These are phyloP conservation scores for Sakesphorus luctuosus DNA, from an alignment of 2,113 vertebrate species.

Conservation along the genomic window DNA sequence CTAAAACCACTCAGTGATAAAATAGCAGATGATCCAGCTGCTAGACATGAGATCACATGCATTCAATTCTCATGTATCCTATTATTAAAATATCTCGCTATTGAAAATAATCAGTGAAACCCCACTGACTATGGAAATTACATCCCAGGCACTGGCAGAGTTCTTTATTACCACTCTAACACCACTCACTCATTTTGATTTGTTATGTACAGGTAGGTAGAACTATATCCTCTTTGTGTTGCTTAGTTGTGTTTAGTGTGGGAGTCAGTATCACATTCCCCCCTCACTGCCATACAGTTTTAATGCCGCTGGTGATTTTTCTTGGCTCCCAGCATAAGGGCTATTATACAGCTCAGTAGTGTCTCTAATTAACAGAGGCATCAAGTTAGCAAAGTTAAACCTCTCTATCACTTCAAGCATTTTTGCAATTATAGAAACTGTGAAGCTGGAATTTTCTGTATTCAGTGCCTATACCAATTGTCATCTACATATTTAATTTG, in stretches of 20 bases:
- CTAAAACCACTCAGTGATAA: background rate
- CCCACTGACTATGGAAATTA: background rate
- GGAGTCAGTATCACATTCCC: background rate
- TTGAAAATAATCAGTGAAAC: background rate
- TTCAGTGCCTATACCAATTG: background rate
- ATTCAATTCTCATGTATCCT: background rate
- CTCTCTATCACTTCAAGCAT: background rate
- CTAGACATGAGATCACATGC: background rate
- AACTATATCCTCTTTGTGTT: background rate
- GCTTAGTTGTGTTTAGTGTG: background rate
- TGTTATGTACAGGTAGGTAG: background rate
- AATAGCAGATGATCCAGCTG: background rate
- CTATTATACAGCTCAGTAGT: background rate
- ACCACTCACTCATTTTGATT: background rate
- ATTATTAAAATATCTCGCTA: background rate
- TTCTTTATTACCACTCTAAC: background rate
- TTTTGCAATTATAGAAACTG: background rate
- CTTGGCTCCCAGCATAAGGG: background rate
- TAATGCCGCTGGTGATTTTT: background rate
- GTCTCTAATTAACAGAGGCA: slow-evolving; percentile 13
- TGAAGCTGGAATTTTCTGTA: background rate
- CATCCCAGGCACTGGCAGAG: background rate
- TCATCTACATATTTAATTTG: slow-evolving; percentile 24
- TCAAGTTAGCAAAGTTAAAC: background rate
- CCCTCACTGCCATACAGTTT: fast-evolving